phyloP scores from a whole-genome alignment of 2,113 vertebrate species.

The Heliornis fulica region DNA sequence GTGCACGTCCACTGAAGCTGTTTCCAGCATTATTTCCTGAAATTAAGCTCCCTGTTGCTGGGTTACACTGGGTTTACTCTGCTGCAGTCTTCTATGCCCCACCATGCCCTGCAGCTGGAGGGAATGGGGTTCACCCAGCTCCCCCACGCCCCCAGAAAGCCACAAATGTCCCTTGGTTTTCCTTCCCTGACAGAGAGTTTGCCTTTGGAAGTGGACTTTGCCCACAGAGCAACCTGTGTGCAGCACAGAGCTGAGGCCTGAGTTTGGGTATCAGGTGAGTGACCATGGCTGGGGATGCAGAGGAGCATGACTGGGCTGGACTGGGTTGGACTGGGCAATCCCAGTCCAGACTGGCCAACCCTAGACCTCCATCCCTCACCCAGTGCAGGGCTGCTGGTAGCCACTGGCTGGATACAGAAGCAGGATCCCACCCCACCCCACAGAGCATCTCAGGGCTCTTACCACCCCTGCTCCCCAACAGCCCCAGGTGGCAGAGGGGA shows the following conservation, averaged over 20 bases:
- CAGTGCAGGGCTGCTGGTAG: neutral
- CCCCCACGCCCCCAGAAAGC: neutral
- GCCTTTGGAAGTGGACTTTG: conserved; percentile 90
- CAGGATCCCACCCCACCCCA: neutral
- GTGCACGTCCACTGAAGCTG: neutral
- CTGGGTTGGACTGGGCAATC: neutral
- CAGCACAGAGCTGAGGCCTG: conserved; percentile 70
- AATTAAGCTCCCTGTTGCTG: neutral
- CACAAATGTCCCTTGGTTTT: neutral
- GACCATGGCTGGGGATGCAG: rapidly evolving
- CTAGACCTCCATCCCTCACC: too few relatives aligned
- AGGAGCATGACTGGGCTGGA: neutral
- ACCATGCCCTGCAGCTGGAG: neutral
- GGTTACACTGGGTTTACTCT: neutral
- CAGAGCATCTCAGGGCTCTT: neutral
- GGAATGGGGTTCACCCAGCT: neutral
- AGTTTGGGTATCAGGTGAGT: conserved; percentile 83
- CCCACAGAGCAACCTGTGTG: conserved; percentile 71
- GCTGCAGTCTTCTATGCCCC: neutral
- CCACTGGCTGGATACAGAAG: neutral
- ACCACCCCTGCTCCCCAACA: neutral
- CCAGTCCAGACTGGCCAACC: neutral
- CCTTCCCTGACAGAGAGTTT: conserved; percentile 72
- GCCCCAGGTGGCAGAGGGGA: rapidly evolving
- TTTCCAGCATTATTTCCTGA: neutral